phyloP scores from a whole-genome alignment of 2,888 invertebrate genomes.

The Argyresthia albistria region DNA sequence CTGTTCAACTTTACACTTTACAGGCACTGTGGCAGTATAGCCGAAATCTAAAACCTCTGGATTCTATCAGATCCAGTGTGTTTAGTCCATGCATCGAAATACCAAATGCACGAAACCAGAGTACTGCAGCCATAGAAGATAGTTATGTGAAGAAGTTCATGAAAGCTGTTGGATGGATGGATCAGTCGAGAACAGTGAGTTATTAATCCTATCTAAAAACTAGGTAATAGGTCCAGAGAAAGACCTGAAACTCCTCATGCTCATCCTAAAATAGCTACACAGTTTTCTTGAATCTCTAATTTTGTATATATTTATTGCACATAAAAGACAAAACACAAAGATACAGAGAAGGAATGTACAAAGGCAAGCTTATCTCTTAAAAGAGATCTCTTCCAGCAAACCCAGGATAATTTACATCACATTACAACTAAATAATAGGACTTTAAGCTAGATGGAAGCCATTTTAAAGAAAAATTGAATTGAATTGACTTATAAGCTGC shows the following conservation, averaged over 20 bases:
- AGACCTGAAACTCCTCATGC: not conserved
- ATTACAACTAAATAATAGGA: too few relatives aligned
- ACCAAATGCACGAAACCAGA: conserved; percentile 23
- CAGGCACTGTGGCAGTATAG: conserved; percentile 25
- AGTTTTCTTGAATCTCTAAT: not conserved
- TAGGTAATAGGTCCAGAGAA: not conserved
- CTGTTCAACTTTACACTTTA: conserved; percentile 9
- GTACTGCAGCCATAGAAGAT: conserved; percentile 46
- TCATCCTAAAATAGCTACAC: not conserved
- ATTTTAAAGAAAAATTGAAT: too few relatives aligned
- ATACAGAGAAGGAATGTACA: too few relatives aligned
- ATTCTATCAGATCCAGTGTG: conserved; percentile 28
- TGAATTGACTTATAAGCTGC: too few relatives aligned
- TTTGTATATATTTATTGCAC: too few relatives aligned
- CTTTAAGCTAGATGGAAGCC: too few relatives aligned
- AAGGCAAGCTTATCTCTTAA: too few relatives aligned
- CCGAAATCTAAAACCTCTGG: conserved; percentile 12
- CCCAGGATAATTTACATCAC: too few relatives aligned
- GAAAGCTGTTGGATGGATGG: conserved; percentile 73
- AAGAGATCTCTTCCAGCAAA: too few relatives aligned
- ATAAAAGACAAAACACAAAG: too few relatives aligned
- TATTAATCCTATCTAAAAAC: too few relatives aligned
- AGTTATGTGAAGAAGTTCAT: conserved; percentile 72
- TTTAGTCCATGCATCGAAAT: not conserved
- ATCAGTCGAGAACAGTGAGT: conserved; percentile 68